Evolutionary conservation across 2,113 vertebrate genomes (phyloP).

Genomic region (Amphilophus citrinellus): DNA sequence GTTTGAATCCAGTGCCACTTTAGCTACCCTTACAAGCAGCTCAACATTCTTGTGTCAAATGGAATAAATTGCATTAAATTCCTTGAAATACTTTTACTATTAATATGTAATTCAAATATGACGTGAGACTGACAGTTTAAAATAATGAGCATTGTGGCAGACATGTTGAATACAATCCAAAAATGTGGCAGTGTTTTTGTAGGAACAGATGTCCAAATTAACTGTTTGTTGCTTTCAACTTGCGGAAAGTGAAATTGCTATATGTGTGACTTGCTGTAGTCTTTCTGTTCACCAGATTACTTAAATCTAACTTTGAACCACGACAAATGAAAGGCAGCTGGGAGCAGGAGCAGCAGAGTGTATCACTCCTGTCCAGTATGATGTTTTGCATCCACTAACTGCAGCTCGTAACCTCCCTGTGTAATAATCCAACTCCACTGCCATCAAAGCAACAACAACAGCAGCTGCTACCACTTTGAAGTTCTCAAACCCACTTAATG

Average conservation of each 20-base stretch:
- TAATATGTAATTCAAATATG: not conserved
- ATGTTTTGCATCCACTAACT: not conserved
- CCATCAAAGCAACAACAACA: constrained; percentile 13
- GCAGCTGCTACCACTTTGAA: constrained; percentile 10
- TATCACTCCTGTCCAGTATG: not conserved
- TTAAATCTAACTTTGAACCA: constrained; percentile 3
- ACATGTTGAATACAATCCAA: not conserved
- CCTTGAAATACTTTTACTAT: too few species aligned
- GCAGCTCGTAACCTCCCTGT: constrained; percentile 4
- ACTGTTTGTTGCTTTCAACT: not conserved
- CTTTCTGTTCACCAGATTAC: not conserved
- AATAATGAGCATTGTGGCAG: not conserved
- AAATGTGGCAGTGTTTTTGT: not conserved
- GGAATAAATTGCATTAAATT: too few species aligned
- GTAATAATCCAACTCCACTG: constrained; percentile 6
- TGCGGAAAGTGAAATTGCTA: not conserved
- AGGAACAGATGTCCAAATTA: not conserved
- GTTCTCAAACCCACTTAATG: constrained; percentile 25
- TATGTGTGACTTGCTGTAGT: not conserved
- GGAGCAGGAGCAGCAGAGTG: not conserved
- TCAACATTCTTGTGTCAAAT: not conserved
- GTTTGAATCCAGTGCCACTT: not conserved
- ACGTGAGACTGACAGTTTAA: not conserved
- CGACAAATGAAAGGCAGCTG: not conserved
- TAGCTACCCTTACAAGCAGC: not conserved